Evolutionary conservation across 2,888 invertebrate species (phyloP), one percentile per base, ranked within the genome.

Genomic region (Perdita meconis): DNA sequence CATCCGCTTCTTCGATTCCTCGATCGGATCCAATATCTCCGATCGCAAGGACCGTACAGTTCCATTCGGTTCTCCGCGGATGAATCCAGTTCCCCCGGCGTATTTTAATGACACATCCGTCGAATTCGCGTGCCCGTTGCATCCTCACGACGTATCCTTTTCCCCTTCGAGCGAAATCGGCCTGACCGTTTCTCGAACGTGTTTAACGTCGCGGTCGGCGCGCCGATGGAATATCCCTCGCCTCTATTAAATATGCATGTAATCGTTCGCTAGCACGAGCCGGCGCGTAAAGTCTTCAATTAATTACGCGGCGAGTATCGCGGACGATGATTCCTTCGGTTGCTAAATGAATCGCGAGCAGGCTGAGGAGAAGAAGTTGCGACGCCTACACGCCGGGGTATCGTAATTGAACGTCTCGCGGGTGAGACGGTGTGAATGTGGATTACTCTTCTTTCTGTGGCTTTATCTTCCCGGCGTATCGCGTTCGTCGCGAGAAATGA

Each of bases 1-100:
- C 67, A 72, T 70, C 75, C 66, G 71, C 38, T 75, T 59, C 55
- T 65, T 51, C 73, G 73, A 80, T 79, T 50, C 34, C 40, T 53
- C 72, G 76, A 80, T 78, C 59, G 56, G 47, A 44, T 71, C 38
- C 50, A 56, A 22, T 30, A 56, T 56, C 70, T 55, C 30, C 38
- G 59, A 68, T 60, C 40, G 22, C 2, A 13, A 12, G 10, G 1
- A 24, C 12, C 44, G 34, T 53, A 16, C 34, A 26, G n/a, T 61
- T 24, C n/a, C 47, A 34, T 1, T 16, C 10, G 10, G 40, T 26
- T 40, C 16, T 26, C 16, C 22, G 36, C 12, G 16, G 34, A 51
- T 13, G 1, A 38, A 6, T 16, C 63, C 51, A n/a, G 26, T 65
- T 30, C 30, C 8, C n/a, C 24, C 12, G 34, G 22, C 16, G 34